phyloP scores from a whole-genome alignment of 2,888 invertebrate genomes.

The Hecatera dysodea region DNA sequence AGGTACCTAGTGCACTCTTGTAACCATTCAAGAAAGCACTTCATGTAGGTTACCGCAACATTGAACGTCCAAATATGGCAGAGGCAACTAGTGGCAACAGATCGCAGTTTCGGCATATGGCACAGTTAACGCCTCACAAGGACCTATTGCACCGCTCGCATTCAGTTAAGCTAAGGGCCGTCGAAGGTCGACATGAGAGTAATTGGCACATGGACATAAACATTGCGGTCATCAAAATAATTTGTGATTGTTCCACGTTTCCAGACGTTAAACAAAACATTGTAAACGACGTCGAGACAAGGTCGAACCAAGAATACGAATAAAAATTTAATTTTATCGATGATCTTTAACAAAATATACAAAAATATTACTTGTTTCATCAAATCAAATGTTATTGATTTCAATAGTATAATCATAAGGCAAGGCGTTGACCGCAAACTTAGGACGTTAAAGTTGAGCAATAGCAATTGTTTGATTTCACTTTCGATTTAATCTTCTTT shows the following conservation, averaged over 20 bases:
- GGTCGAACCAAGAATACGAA: conserved; percentile 74
- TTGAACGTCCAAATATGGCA: conserved; percentile 62
- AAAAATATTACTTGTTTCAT: conserved; percentile 7
- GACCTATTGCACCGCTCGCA: conserved; percentile 68
- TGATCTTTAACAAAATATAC: conserved; percentile 29
- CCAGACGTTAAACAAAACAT: conserved; percentile 79
- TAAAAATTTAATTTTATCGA: conserved; percentile 64
- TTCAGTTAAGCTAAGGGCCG: conserved; percentile 67
- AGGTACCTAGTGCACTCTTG: neutral
- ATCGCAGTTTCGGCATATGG: conserved; percentile 67
- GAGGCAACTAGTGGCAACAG: conserved; percentile 40
- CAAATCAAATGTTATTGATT: conserved; percentile 12
- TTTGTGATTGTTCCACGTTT: conserved; percentile 80
- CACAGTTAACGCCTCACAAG: conserved; percentile 68
- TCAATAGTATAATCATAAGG: conserved; percentile 11
- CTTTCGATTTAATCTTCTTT: conserved; percentile 46
- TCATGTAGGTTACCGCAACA: conserved; percentile 64
- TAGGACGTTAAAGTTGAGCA: conserved; percentile 32
- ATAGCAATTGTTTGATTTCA: conserved; percentile 47
- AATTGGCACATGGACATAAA: conserved; percentile 80
- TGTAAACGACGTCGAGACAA: conserved; percentile 74
- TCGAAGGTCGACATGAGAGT: conserved; percentile 76
- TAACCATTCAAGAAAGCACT: conserved; percentile 48
- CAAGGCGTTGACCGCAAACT: conserved; percentile 18
- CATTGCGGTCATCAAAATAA: conserved; percentile 79